These are phyloP conservation scores for Trypoxylon attenuatum DNA, from an alignment of 2,888 invertebrate species.

Conservation along the genomic window DNA sequence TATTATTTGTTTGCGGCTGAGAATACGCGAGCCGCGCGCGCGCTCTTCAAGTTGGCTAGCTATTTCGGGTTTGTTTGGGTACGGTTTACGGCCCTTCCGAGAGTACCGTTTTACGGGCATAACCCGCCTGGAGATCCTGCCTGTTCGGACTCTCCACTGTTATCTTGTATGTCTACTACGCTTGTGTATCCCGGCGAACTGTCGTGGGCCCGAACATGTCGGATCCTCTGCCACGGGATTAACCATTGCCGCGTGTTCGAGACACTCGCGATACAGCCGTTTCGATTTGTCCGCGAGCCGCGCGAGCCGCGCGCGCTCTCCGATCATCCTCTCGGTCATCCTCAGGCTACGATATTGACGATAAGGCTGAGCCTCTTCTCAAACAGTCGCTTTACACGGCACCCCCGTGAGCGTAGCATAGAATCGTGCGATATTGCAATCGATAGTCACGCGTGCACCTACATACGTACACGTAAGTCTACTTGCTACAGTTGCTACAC, in stretches of 20 bases:
- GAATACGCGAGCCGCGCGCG: slow-evolving; percentile 28
- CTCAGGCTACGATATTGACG: slow-evolving; percentile 57
- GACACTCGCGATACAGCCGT: neutral
- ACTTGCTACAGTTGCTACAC: too few species aligned
- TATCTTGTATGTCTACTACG: too few species aligned
- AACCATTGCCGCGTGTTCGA: neutral
- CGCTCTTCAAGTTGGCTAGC: slow-evolving; percentile 25
- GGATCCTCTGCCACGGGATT: slow-evolving; percentile 7
- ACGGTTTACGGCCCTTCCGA: slow-evolving; percentile 51
- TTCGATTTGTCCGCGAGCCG: neutral
- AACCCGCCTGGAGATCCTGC: slow-evolving; percentile 39
- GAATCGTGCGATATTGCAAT: slow-evolving; percentile 65
- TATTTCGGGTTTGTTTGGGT: slow-evolving; percentile 64
- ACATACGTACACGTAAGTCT: too few species aligned
- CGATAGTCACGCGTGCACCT: slow-evolving; percentile 31
- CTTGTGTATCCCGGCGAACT: slow-evolving; percentile 22
- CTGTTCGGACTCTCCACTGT: slow-evolving; percentile 21
- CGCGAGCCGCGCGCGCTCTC: neutral
- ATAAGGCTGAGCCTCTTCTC: slow-evolving; percentile 61
- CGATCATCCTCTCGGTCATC: slow-evolving; percentile 11
- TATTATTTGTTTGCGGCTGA: slow-evolving; percentile 51
- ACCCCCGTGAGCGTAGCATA: slow-evolving; percentile 8
- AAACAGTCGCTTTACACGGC: slow-evolving; percentile 57
- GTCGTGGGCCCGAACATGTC: neutral
- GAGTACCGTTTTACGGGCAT: slow-evolving; percentile 53